Conservation (phyloP, 2,113 vertebrate genomes). For the Lepidothrix coronata region DNA sequence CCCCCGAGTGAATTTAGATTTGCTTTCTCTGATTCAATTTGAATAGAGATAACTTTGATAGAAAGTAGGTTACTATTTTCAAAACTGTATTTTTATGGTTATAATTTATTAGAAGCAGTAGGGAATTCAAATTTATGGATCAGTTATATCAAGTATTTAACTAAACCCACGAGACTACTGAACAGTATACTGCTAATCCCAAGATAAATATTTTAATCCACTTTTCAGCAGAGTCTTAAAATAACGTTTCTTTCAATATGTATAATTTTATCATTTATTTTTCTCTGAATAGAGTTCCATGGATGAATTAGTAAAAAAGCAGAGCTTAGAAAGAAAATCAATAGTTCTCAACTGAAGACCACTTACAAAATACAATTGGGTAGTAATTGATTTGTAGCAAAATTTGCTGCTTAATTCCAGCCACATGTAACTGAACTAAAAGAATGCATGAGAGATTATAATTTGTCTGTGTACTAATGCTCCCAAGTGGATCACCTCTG, state of each 20-base stretch:
- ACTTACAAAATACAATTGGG: slow-evolving; percentile 20
- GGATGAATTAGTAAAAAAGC: slow-evolving; percentile 51
- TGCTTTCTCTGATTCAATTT: neutral
- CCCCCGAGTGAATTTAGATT: neutral
- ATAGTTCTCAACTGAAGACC: slow-evolving; percentile 9
- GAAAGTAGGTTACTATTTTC: slow-evolving; percentile 8
- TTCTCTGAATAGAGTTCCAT: slow-evolving; percentile 7
- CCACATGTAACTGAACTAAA: slow-evolving; percentile 32
- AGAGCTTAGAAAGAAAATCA: slow-evolving; percentile 44
- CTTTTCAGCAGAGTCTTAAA: slow-evolving; percentile 46
- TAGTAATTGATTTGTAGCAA: slow-evolving; percentile 43
- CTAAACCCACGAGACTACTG: slow-evolving; percentile 26
- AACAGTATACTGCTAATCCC: slow-evolving; percentile 49
- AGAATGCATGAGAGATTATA: slow-evolving; percentile 30
- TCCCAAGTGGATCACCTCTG: slow-evolving; percentile 7
- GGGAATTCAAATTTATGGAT: slow-evolving; percentile 56
- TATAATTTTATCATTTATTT: slow-evolving; percentile 49
- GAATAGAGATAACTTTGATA: slow-evolving; percentile 1
- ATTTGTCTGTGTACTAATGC: slow-evolving; percentile 21
- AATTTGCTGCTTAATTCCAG: slow-evolving; percentile 40
- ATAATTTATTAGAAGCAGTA: slow-evolving; percentile 39
- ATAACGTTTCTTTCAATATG: slow-evolving; percentile 45
- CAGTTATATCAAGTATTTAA: slow-evolving; percentile 50
- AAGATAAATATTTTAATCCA: slow-evolving; percentile 61
- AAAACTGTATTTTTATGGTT: slow-evolving; percentile 29